Conservation (phyloP, 2,797 vertebrate species). For the Phylloscopus collybita region DNA sequence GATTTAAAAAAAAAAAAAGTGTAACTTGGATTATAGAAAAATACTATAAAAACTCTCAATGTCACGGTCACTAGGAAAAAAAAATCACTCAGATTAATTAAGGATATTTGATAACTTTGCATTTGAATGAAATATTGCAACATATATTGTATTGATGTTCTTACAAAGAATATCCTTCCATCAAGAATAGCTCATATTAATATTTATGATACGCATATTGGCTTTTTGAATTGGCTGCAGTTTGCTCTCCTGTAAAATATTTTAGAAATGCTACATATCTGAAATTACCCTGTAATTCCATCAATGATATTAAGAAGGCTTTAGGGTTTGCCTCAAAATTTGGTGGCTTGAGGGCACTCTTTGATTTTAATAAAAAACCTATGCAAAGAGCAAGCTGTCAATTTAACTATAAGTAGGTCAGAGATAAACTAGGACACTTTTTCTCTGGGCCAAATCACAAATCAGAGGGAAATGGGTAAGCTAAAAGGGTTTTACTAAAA, state of each 20-base stretch:
- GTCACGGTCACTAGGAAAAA: background rate
- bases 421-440: background rate
- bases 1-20: background rate
- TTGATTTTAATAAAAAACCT: constrained; percentile 38
- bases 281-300: background rate
- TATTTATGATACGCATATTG: constrained; percentile 50
- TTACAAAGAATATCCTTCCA: background rate
- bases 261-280: background rate
- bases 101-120: constrained; percentile 1
- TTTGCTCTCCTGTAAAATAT: background rate
- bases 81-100: constrained; percentile 11
- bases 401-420: constrained; percentile 48
- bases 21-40: background rate
- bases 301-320: background rate
- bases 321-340: constrained; percentile 18
- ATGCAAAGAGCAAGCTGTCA: constrained; percentile 5
- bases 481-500: background rate
- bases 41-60: background rate
- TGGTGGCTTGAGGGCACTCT: background rate
- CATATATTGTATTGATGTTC: background rate
- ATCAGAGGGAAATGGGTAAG: background rate
- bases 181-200: constrained; percentile 1
- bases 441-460: background rate
- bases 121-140: constrained; percentile 44
- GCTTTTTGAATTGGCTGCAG: background rate